A percentile compares a stretch with the other conserved stretches of the same genome.
Conservation (phyloP, 2,888 invertebrate genomes). For the Orthosia gracilis region DNA sequence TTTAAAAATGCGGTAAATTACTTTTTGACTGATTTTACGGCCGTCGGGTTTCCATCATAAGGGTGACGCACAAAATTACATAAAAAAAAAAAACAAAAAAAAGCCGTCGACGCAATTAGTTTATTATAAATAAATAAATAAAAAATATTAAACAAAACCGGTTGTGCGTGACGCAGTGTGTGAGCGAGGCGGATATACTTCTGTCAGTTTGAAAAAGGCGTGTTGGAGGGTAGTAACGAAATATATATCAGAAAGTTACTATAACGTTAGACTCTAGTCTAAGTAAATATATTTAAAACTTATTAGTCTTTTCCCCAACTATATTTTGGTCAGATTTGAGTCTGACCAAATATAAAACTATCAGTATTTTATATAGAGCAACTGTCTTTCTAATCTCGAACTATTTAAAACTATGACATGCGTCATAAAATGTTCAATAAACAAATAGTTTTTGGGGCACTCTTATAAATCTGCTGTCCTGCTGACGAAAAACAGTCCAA, state of each 20-base stretch:
- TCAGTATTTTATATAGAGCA: constrained; percentile 13
- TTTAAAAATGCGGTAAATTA: neutral
- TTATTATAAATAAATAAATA: constrained; percentile 75
- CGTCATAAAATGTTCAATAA: neutral
- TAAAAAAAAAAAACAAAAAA: neutral
- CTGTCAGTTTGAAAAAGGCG: constrained; percentile 55
- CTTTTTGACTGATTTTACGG: constrained; percentile 14
- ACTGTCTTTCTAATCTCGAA: neutral
- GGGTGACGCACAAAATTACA: constrained; percentile 54
- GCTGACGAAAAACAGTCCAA: neutral
- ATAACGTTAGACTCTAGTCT: constrained; percentile 48
- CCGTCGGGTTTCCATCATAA: neutral
- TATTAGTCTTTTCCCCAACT: constrained; percentile 4
- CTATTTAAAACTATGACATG: neutral
- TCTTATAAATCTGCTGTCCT: neutral
- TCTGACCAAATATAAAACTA: constrained; percentile 15
- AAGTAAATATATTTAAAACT: constrained; percentile 43
- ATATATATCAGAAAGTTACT: constrained; percentile 45
- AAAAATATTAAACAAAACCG: constrained; percentile 72
- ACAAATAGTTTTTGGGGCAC: neutral
- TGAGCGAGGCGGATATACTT: constrained; percentile 67
- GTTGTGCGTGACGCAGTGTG: constrained; percentile 81
- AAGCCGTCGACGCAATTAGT: constrained; percentile 64
- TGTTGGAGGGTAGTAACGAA: constrained; percentile 38
- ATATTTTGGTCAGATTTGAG: constrained; percentile 13